phyloP scores from a whole-genome alignment of 1,140 invertebrate species.

The Drosophila melanogaster region DNA sequence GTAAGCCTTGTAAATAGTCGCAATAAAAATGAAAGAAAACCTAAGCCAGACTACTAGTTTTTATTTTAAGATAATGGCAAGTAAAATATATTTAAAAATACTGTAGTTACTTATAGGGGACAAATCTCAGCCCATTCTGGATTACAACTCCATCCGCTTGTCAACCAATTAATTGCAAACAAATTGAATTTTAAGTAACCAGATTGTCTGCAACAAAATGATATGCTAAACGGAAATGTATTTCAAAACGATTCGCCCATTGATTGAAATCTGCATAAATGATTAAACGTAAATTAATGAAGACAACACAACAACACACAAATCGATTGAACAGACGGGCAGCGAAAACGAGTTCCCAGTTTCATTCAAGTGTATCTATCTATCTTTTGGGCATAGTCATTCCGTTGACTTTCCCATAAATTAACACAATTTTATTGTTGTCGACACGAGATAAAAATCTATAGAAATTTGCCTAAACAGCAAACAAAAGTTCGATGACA shows the following conservation, averaged over 20 bases:
- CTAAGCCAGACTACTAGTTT: neutral
- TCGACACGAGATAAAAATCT: conserved; percentile 76
- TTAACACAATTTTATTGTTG: conserved; percentile 82
- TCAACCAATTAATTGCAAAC: conserved; percentile 31
- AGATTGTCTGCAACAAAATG: conserved; percentile 20
- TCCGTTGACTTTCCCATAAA: conserved; percentile 71
- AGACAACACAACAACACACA: conserved; percentile 61
- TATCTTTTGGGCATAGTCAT: conserved; percentile 42
- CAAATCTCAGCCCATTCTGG: too few relatives aligned
- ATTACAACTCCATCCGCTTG: neutral
- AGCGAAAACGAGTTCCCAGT: conserved; percentile 63
- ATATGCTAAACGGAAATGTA: conserved; percentile 72
- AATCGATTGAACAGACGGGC: conserved; percentile 47
- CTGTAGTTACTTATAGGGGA: too few relatives aligned
- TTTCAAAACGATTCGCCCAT: conserved; percentile 63
- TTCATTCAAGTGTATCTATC: conserved; percentile 41
- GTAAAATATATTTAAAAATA: neutral
- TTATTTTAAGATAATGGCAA: too few relatives aligned
- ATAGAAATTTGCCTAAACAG: conserved; percentile 79
- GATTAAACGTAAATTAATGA: conserved; percentile 79
- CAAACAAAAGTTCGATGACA: conserved; percentile 63
- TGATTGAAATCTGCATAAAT: conserved; percentile 79
- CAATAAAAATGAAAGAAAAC: conserved; percentile 63
- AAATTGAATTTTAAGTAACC: conserved; percentile 34
- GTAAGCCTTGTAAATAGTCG: conserved; percentile 75